Evolutionary conservation across 2,113 vertebrate species (phyloP).

Genomic region (Natator depressus): DNA sequence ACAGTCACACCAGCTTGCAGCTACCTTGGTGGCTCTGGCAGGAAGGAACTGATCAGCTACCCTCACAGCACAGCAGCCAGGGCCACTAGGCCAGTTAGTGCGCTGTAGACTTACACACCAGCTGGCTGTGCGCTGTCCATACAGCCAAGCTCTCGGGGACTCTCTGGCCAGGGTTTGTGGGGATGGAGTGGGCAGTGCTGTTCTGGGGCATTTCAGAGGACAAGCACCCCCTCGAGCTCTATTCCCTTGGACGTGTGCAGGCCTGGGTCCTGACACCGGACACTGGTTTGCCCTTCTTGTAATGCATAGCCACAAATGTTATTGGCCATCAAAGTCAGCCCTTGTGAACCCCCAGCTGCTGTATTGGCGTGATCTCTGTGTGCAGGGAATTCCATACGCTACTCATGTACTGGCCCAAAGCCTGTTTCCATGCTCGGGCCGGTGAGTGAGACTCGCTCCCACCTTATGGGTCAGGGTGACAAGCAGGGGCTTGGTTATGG

Average conservation of each 20-base stretch:
- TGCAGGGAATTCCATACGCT: background rate
- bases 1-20: background rate
- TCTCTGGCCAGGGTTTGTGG: background rate
- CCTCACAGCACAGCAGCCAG: background rate
- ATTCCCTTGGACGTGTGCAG: background rate
- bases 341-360: background rate
- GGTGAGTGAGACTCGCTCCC: background rate
- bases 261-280: background rate
- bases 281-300: background rate
- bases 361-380: background rate
- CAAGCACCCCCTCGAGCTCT: background rate
- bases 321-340: background rate
- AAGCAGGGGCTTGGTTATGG: fast-evolving
- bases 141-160: background rate
- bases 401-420: background rate
- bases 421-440: background rate
- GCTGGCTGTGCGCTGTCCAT: background rate
- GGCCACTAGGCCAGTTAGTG: background rate
- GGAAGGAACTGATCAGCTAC: background rate
- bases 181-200: background rate
- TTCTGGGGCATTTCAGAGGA: background rate
- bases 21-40: background rate
- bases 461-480: background rate
- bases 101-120: too few species aligned
- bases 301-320: background rate